Evolutionary conservation across 2,797 vertebrate species (phyloP).

Genomic region (Clarias pachynema): DNA sequence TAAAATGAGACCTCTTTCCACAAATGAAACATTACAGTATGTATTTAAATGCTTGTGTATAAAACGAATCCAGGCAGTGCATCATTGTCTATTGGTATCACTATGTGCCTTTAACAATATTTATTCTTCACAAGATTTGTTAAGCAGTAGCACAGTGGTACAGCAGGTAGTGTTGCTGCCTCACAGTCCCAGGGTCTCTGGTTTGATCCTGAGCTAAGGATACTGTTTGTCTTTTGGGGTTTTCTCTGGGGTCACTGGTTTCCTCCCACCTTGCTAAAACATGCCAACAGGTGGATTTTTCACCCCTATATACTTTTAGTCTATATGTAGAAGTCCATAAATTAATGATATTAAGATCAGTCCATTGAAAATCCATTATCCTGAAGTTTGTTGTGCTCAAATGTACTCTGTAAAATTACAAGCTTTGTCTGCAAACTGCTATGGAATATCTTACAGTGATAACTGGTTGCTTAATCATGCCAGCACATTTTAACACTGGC

Average conservation of each 20-base stretch:
- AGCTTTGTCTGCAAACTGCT: neutral
- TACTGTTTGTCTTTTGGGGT: neutral
- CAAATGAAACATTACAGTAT: neutral
- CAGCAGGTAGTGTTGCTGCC: neutral
- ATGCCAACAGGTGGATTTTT: neutral
- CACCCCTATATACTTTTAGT: neutral
- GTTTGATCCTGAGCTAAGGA: neutral
- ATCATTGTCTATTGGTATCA: neutral
- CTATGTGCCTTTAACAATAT: neutral
- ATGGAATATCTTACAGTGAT: neutral
- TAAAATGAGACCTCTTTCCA: neutral
- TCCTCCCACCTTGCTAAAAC: no score
- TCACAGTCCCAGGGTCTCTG: neutral
- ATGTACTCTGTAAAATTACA: neutral
- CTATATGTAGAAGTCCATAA: neutral
- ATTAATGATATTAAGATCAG: neutral
- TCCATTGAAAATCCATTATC: neutral
- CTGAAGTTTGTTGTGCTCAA: neutral
- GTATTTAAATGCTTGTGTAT: neutral
- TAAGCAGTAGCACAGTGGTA: neutral
- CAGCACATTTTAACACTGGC: constrained; percentile 27
- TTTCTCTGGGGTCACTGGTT: neutral
- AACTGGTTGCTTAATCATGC: constrained; percentile 32
- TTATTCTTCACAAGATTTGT: neutral
- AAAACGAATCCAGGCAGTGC: neutral